Base-by-base conservation (phyloP, 2,888 invertebrate genomes). In the Mythimna lalbum region DNA sequence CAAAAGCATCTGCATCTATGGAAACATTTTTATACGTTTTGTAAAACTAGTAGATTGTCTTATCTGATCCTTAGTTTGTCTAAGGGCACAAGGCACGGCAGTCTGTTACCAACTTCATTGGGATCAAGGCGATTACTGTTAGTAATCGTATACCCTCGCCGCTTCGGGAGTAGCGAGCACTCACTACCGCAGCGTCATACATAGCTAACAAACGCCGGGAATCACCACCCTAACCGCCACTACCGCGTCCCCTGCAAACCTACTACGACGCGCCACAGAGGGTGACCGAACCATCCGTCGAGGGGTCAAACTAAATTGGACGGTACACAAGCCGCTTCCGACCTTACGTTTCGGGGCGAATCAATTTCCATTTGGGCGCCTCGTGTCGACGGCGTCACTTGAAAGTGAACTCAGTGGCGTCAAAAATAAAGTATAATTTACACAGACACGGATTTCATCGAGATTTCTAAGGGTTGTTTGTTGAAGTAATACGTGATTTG, bases 81-180 rank as follows among this genome's bases (percentile, higher is more conserved):
- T 83, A 81, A 89, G 76, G 63, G 80, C 80, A 67, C 79, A 83
- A 86, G 87, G 80, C 89, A 86, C 86, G 88, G 86, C 90, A 92
- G 90, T 92, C 91, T 88, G 93, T 93, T 93, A 90, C 92, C 91
- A 92, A 93, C 94, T 93, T 94, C 93, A 93, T 93, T 86, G 94
- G 93, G 93, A 94, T 94, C 94, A 93, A 91, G 93, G 90, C 93
- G 94, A 95, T 95, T 94, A 94, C 94, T 90, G 90, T 89, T 89
- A 88, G 93, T 93, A 93, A 94, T 93, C 93, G 93, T 88, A 91
- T 91, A 91, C 93, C 93, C 93, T 90, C 92, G 90, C 91, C 92
- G 88, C 93, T 92, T 89, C 89, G 88, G 86, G 87, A 90, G 90
- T 88, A 81, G 84, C 81, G 87, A 85, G 84, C 86, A 84, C 88